A percentile compares a stretch with the other conserved stretches of the same genome.
phyloP scores from a whole-genome alignment of 2,888 invertebrate species.

The Buathra laborator region DNA sequence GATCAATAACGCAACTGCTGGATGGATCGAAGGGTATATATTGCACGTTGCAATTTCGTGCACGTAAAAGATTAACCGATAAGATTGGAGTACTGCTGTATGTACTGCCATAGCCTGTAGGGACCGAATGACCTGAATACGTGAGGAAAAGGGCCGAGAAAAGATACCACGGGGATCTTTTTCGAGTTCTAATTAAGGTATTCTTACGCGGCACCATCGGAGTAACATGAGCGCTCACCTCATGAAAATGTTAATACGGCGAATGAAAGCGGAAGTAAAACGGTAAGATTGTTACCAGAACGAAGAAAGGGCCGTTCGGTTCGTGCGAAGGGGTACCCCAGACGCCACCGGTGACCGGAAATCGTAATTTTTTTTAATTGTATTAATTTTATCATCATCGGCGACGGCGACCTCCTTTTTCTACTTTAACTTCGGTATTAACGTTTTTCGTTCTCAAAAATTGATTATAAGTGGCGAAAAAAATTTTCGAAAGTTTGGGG shows the following conservation, averaged over 20 bases:
- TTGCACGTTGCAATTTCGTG: constrained; percentile 12
- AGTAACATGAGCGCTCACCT: constrained; percentile 19
- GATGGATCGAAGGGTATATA: not conserved
- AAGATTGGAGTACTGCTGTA: constrained; percentile 30
- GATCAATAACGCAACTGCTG: not conserved
- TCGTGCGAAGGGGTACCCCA: too few species aligned
- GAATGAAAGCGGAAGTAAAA: not conserved
- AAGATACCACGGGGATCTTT: constrained; percentile 51
- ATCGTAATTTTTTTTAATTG: too few species aligned
- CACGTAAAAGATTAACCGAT: constrained; percentile 43
- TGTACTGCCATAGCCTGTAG: not conserved
- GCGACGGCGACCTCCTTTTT: too few species aligned
- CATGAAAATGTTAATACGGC: constrained; percentile 56
- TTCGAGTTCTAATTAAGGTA: constrained; percentile 63
- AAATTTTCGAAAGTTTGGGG: too few species aligned
- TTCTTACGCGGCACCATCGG: constrained; percentile 25
- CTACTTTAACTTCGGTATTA: too few species aligned
- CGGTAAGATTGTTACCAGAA: too few species aligned
- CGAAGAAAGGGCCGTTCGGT: too few species aligned
- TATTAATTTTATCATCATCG: too few species aligned
- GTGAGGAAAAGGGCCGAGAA: constrained; percentile 52
- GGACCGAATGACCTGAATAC: constrained; percentile 60
- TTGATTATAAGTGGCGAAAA: too few species aligned
- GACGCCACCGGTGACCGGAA: too few species aligned
- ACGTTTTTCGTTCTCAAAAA: too few species aligned